Evolutionary conservation across 2,113 vertebrate genomes (phyloP), one percentile per base, ranked within the genome.

Genomic region (Brachypodius melanocephalos): DNA sequence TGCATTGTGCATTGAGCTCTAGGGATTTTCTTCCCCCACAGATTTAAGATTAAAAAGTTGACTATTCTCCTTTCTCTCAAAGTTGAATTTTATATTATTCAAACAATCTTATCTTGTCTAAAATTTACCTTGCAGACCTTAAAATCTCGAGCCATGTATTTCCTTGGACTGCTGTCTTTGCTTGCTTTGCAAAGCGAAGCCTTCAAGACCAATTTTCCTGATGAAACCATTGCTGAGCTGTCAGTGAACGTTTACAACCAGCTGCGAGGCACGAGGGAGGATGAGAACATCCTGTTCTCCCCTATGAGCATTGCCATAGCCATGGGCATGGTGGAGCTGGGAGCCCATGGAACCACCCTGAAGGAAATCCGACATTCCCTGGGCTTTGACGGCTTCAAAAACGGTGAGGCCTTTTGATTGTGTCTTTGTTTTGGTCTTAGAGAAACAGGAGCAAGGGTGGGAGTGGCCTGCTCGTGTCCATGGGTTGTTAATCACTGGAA

Each of bases 271-370:
- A 85, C 95, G 7, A 98, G 97, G 67, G 98, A 98, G 81, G 99
- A 99, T 93, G 99, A 99, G 83, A 99, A 99, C 94, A 99, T 99
- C 77, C 96, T 99, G 40, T 99, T 99, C 96, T 99, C 99, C 80
- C 99, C 99, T 1, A 80, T 99, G 92, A 99, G 99, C 49, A 97
- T 99, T 63, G 97, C 98, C 10, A 96, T 99, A 59, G 98, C 98
- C 20, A 97, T 99, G 96, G 99, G 99, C 58, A 99, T 99, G 98
- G 98, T 99, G 97, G 98, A 99, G 96, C 98, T 99, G 52, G 99
- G 99, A 57, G 98, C 99, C 82, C 97, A 98, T 19, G 99, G 99
- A 11, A 97, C 98, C 42, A 99, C 99, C 22, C 93, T 99, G 92
- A 98, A 99, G 80, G 98, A 99, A 98, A 99, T 99, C 72, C 98